Conservation (phyloP, 2,113 vertebrate species). For the Chloropsis hardwickii region DNA sequence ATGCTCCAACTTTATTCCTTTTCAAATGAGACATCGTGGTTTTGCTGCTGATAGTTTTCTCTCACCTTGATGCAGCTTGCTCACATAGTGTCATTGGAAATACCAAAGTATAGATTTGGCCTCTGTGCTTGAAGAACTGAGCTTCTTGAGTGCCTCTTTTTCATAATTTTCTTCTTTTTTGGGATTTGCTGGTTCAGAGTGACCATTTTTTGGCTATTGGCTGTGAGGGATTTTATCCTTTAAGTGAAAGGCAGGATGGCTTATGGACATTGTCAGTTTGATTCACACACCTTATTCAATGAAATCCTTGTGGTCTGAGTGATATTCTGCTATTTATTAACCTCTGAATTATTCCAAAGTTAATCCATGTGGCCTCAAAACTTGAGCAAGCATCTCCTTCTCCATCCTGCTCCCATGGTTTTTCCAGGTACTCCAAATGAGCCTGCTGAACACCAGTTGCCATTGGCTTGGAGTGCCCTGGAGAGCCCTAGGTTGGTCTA, state of each 20-base stretch:
- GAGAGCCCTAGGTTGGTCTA: background rate
- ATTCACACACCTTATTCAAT: background rate
- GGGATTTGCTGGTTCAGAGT: background rate
- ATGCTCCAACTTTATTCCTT: background rate
- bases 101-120: background rate
- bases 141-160: background rate
- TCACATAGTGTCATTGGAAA: background rate
- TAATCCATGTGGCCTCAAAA: background rate
- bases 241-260: background rate
- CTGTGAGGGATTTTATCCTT: background rate
- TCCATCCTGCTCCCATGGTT: fast-evolving
- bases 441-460: background rate
- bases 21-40: background rate
- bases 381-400: background rate
- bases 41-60: background rate
- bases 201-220: background rate
- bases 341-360: background rate
- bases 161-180: background rate
- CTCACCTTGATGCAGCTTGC: background rate
- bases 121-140: background rate
- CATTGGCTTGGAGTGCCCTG: background rate
- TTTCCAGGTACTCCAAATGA: background rate
- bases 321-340: background rate
- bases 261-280: background rate
- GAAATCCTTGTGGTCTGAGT: background rate